Conservation (phyloP, 2,797 vertebrate species). For the Liasis olivaceus region DNA sequence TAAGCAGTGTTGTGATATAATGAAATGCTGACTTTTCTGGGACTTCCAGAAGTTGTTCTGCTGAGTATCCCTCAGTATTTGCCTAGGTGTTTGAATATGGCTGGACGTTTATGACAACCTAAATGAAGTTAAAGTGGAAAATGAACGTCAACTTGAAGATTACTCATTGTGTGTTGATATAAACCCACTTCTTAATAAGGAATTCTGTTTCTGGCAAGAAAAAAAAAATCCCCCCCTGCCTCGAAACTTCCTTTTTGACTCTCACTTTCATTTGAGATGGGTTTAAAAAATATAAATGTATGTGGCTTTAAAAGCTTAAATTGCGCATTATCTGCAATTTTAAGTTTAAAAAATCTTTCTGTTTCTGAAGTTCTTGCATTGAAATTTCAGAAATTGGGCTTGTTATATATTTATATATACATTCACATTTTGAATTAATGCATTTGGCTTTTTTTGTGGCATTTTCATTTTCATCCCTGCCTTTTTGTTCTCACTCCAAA, state of each 20-base stretch:
- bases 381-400: not conserved
- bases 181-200: not conserved
- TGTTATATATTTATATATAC: not conserved
- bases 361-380: not conserved
- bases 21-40: conserved; percentile 50
- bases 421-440: not conserved
- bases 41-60: conserved; percentile 47
- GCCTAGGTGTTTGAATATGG: not conserved
- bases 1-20: conserved; percentile 55
- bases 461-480: not conserved
- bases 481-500: conserved; percentile 8
- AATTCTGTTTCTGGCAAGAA: not conserved
- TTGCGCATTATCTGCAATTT: not conserved
- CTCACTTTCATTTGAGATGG: not conserved
- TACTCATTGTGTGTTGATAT: conserved; percentile 3
- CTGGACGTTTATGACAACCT: not conserved
- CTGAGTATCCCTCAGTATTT: not conserved
- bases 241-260: not conserved
- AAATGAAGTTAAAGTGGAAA: not conserved
- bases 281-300: not conserved
- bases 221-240: not conserved
- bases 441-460: not conserved
- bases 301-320: not conserved
- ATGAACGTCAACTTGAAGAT: not conserved
- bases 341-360: not conserved